Percentiles rank a stretch among this genome's conserved stretches.
phyloP scores from a whole-genome alignment of 2,888 invertebrate genomes.

The Aromia moschata region DNA sequence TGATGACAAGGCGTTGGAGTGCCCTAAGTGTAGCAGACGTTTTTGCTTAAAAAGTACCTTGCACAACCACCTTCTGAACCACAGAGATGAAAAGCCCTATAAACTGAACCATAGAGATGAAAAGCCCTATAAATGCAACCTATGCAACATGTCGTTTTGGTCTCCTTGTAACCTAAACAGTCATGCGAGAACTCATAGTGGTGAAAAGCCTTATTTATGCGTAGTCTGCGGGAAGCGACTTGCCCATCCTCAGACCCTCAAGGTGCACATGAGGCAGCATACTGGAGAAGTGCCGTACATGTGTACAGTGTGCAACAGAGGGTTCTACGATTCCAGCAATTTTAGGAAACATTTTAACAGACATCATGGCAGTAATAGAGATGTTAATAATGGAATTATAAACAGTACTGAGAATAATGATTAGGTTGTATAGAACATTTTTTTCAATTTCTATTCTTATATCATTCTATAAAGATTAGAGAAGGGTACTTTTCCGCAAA shows the following conservation, averaged over 20 bases:
- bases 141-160: slow-evolving; percentile 42
- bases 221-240: slow-evolving; percentile 57
- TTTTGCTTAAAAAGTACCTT: slow-evolving; percentile 4
- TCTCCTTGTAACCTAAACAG: slow-evolving; percentile 51
- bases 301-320: slow-evolving; percentile 53
- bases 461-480: too few relatives aligned
- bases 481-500: too few relatives aligned
- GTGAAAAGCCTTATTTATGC: slow-evolving; percentile 58
- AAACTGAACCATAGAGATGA: neutral
- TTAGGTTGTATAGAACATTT: too few relatives aligned
- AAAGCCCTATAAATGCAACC: slow-evolving; percentile 33
- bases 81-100: too few relatives aligned
- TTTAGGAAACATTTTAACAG: slow-evolving; percentile 27
- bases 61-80: slow-evolving; percentile 9
- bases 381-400: too few relatives aligned
- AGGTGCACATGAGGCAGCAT: slow-evolving; percentile 50
- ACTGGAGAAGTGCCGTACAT: slow-evolving; percentile 49
- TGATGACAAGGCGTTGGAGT: neutral
- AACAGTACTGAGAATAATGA: neutral
- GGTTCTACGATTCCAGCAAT: slow-evolving; percentile 36
- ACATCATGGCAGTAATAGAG: slow-evolving; percentile 19
- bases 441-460: too few relatives aligned
- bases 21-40: slow-evolving; percentile 9
- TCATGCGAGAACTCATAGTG: slow-evolving; percentile 58
- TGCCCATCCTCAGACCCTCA: slow-evolving; percentile 57